Percentiles rank a stretch among this genome's conserved stretches.
These are phyloP conservation scores for Metellina segmentata DNA, from an alignment of 2,888 invertebrate species.

Conservation along the genomic window DNA sequence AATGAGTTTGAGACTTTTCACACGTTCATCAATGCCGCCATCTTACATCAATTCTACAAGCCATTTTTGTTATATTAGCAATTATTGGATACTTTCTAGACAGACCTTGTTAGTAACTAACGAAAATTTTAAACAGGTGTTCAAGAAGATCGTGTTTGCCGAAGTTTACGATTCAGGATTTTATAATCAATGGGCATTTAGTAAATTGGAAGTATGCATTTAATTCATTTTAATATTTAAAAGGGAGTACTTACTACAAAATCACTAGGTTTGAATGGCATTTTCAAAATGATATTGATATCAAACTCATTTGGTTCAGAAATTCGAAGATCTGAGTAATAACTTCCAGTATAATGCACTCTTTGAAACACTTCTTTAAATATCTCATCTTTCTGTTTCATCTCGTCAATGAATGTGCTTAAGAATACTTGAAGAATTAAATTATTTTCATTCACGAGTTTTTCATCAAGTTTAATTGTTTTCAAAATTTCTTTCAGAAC, in stretches of 20 bases:
- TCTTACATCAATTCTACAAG: too few relatives aligned
- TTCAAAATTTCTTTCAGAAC: constrained; percentile 83
- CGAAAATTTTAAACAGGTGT: neutral
- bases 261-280: constrained; percentile 75
- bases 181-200: too few relatives aligned
- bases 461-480: constrained; percentile 50
- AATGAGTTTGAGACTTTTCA: too few relatives aligned
- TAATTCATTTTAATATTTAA: too few relatives aligned
- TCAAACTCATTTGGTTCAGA: constrained; percentile 77
- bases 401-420: constrained; percentile 61
- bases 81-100: too few relatives aligned
- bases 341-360: constrained; percentile 76
- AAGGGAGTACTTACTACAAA: constrained; percentile 56
- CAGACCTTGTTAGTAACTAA: neutral
- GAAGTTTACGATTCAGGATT: neutral
- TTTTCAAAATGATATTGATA: constrained; percentile 75
- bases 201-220: too few relatives aligned
- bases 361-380: constrained; percentile 73
- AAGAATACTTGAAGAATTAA: constrained; percentile 65
- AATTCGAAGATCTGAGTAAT: constrained; percentile 75
- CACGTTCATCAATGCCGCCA: too few relatives aligned
- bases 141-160: neutral
- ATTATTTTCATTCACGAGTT: constrained; percentile 61
- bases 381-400: constrained; percentile 72
- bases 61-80: too few relatives aligned